Base-by-base conservation (phyloP, 1,140 invertebrate species). In the Polypedilum vanderplanki region DNA sequence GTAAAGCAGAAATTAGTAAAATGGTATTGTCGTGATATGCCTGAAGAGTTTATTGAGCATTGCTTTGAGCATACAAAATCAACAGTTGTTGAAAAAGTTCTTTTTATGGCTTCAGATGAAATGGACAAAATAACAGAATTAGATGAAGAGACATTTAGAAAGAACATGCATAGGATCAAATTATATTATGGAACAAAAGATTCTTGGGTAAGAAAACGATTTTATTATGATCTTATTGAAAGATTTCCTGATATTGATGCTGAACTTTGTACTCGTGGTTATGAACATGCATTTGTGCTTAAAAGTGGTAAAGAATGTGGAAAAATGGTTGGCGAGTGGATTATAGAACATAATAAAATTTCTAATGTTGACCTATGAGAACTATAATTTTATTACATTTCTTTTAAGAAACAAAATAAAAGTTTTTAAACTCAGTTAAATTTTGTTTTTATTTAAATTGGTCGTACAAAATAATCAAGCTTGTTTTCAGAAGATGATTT, bases 251-350 rank as follows among this genome's bases (percentile, higher is more conserved):
- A 87, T 75, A 81, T 88, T 8, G 85, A 91, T 76, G 86, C 90
- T 12, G 80, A 87, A 76, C 78, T 93, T 15, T 91, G 90, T 79
- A 84, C 85, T n/a, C 80, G 87, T 74, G 85, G 87, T 17, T 88
- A 88, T 79, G 81, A 86, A 24, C 93, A 96, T 83, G 87, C 91
- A 1, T 96, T 93, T 86, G 91, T 94, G 9, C 79, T 95, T 18
- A 83, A 84, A 0, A 78, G 84, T 77, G 87, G 88, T 12, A 79
- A 85, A 22, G 84, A 87, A 76, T 87, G 94, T 83, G 91, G 88
- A 7, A 78, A 78, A 1, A 84, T 90, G 40, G 84, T 91, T 17
- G 83, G 84, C 8, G 83, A 86, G 75, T 83, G 86, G 82, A 88
- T 90, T 75, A 79, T 80, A 40, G 78, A 85, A 5, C 24, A 33